These are phyloP conservation scores for Branchellion lobata DNA, from an alignment of 2,888 invertebrate genomes.

Conservation along the genomic window DNA sequence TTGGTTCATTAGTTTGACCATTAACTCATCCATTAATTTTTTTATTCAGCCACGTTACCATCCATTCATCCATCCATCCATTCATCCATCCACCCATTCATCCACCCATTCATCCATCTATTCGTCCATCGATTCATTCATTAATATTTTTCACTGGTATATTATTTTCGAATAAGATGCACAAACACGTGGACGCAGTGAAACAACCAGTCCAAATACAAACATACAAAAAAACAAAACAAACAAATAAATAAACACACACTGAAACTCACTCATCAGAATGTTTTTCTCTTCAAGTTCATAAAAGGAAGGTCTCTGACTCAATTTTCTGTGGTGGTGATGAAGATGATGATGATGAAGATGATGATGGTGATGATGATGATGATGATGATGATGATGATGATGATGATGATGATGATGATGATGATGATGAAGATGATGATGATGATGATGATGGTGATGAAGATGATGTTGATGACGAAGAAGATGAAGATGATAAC, in stretches of 20 bases:
- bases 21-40: no score
- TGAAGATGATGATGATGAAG: no score
- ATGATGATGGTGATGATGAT: conserved; percentile 9
- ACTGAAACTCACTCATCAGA: background rate
- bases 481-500: no score
- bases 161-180: no score
- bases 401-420: background rate
- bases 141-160: background rate
- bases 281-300: conserved; percentile 38
- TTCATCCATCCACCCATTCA: no score
- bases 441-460: conserved; percentile 54
- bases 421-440: conserved; percentile 9
- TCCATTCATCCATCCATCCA: background rate
- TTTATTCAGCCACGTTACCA: background rate
- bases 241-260: background rate
- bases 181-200: no score
- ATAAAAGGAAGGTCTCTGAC: conserved; percentile 36
- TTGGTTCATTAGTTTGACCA: no score
- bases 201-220: no score
- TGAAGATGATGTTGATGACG: background rate
- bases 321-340: conserved; percentile 21
- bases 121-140: no score
- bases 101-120: no score
- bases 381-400: conserved; percentile 17
- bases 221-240: background rate